Base-by-base conservation (phyloP, 2,888 invertebrate genomes). In the Cataglyphis albicans region DNA sequence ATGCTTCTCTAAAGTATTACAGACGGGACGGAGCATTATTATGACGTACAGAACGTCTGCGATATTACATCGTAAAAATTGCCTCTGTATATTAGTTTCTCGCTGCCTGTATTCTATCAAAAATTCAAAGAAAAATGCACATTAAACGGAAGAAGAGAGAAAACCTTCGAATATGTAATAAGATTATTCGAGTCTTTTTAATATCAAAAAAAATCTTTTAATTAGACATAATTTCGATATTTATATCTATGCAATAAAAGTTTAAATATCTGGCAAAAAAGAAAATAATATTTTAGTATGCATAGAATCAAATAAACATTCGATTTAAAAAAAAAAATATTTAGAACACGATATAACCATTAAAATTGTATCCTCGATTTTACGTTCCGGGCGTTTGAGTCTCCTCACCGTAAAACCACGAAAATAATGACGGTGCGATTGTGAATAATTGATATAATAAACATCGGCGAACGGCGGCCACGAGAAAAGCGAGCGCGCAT, bases 31-130 rank as follows among this genome's bases (percentile, higher is more conserved):
- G 12, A 72, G 72, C 78, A 80, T 80, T 80, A 80, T 80, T 80
- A 78, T 67, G 70, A 78, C 70, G 78, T 78, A 72, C 59, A 80
- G 72, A 80, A 80, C n/a, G 78, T 80, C 78, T 80, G 72, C 78
- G 78, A 80, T 80, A 80, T 80, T 80, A 80, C 78, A 89, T 91
- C 91, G 89, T 90, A 90, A 90, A 90, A 89, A 91, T 90, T 90
- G 87, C 89, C 82, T 80, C 44, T 72, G 78, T 80, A 76, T 76
- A 80, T 80, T 80, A 80, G 59, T 72, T 80, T 44, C 44, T 72
- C 44, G 59, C 59, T 80, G 41, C 25, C 59, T 44, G 70, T 70
- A 48, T 25, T 59, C 35, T 72, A 80, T 80, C 72, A 80, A 80
- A 80, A 72, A 80, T 35, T 80, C 72, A 78, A 78, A 78, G 78